A percentile compares a stretch with the other conserved stretches of the same genome.
Conservation (phyloP, 2,888 invertebrate genomes). For the Hylaea fasciaria region DNA sequence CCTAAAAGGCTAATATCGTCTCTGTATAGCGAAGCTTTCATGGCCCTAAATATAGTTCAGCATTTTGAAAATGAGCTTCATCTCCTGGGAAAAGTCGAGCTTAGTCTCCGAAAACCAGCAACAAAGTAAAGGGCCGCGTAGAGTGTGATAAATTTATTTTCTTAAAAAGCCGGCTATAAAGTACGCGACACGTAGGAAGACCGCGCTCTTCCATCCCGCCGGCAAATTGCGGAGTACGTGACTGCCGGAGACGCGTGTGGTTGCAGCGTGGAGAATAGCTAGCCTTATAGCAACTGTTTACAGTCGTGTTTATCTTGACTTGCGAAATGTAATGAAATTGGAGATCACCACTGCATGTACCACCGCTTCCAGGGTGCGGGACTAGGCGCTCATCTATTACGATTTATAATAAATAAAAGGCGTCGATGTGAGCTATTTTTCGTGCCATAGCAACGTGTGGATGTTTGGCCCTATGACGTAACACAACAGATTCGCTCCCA, state of each 20-base stretch:
- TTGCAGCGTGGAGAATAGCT: slow-evolving; percentile 15
- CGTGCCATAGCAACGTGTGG: too few species aligned
- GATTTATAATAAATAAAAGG: too few species aligned
- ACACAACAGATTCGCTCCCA: too few species aligned
- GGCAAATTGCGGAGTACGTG: slow-evolving; percentile 64
- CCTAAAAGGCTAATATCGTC: too few species aligned
- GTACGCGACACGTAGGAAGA: slow-evolving; percentile 58
- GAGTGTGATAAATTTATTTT: slow-evolving; percentile 48
- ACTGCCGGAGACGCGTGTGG: slow-evolving; percentile 40
- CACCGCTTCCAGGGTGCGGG: too few species aligned
- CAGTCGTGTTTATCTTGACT: slow-evolving; percentile 1
- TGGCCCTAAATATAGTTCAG: too few species aligned
- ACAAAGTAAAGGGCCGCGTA: slow-evolving; percentile 34
- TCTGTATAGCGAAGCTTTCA: too few species aligned
- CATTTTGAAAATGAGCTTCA: not conserved
- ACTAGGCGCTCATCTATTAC: too few species aligned
- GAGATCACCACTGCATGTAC: too few species aligned
- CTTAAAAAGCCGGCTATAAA: slow-evolving; percentile 58
- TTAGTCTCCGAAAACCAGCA: slow-evolving; percentile 12
- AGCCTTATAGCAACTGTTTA: slow-evolving; percentile 20
- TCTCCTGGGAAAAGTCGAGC: slow-evolving; percentile 1
- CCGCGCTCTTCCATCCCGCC: slow-evolving; percentile 62
- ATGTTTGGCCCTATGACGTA: too few species aligned
- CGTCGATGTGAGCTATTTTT: too few species aligned
- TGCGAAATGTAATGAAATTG: too few species aligned